phyloP scores from a whole-genome alignment of 2,797 vertebrate genomes.

The Alauda arvensis region DNA sequence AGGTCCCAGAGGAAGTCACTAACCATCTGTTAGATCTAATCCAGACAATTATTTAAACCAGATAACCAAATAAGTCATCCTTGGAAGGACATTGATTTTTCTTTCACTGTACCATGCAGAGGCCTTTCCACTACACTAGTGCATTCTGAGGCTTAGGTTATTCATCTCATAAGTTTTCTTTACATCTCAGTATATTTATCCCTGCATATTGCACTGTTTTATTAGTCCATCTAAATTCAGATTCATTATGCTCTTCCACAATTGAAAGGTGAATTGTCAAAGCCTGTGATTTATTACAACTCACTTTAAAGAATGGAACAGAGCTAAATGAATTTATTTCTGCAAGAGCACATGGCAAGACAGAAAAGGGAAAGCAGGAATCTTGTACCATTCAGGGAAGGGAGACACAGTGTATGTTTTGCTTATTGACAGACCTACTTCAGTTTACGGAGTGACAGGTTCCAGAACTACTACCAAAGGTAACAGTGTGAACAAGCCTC shows the following conservation, averaged over 20 bases:
- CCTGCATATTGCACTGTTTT: neutral
- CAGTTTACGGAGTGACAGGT: neutral
- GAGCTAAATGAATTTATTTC: neutral
- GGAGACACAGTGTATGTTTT: neutral
- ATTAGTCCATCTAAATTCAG: constrained; percentile 43
- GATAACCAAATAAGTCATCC: constrained; percentile 23
- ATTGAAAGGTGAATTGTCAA: constrained; percentile 35
- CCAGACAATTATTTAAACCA: constrained; percentile 24
- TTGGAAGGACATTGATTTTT: constrained; percentile 6
- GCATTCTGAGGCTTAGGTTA: neutral
- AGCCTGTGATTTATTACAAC: constrained; percentile 32
- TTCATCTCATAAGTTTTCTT: constrained; percentile 1
- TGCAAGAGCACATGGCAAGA: neutral
- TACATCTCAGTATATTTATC: constrained; percentile 16
- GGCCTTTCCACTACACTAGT: neutral
- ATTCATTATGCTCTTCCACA: constrained; percentile 21
- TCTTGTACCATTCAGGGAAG: neutral
- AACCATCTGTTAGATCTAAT: constrained; percentile 5
- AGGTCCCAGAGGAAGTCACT: neutral
- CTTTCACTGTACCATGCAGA: neutral
- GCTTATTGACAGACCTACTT: neutral
- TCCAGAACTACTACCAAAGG: neutral
- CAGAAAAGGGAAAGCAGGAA: neutral
- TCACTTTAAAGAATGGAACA: neutral
- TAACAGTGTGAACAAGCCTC: neutral